Evolutionary conservation across 2,797 vertebrate genomes (phyloP), one percentile per base, ranked within the genome.

Genomic region (Sylvilagus floridanus): DNA sequence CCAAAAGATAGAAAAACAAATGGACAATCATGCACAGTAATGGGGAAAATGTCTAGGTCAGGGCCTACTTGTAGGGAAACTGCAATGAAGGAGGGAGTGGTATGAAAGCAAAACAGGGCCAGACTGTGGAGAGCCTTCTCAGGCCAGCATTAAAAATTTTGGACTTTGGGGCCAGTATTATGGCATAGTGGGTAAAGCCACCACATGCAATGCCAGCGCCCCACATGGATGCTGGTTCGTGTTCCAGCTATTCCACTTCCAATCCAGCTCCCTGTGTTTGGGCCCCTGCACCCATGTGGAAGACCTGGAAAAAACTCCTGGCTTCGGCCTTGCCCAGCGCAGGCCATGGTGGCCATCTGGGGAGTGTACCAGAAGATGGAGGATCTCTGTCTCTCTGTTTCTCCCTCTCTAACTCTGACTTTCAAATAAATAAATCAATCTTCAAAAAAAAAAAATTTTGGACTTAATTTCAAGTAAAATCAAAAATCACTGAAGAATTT

Each of bases 381-480:
- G 42, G 42, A 42, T 42, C 7, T 42, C 42, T 9, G 42, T 42
- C 42, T 42, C 42, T 42, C 42, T 42, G 42, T 42, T 42, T 42
- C 42, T 42, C 42, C 42, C 42, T 42, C 42, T 42, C 42, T 42
- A 42, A 42, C 42, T 42, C 42, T 42, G 42, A 42, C 42, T 42
- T 42, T 42, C 42, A 42, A 9, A 42, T 42, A 42, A 42, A 42
- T 42, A 1, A 42, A 42, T 42, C 8, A 42, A 42, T 42, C 42
- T 42, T 42, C 42, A 42, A 54, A 47, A 57, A 63, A 63, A 84
- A 54, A 69, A 84, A 82, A 66, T 3, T 75, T 3, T 75, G 24
- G 14, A 69, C 42, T 93, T 63, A 32, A 75, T 93, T 93, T 35
- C 91, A 92, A 83, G 42, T 73, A 24, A 90, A 95, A 88, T 57